Percentiles rank a stretch among this genome's conserved stretches.
Evolutionary conservation across 2,888 invertebrate species (phyloP).

Genomic region (Ichneumon xanthorius): DNA sequence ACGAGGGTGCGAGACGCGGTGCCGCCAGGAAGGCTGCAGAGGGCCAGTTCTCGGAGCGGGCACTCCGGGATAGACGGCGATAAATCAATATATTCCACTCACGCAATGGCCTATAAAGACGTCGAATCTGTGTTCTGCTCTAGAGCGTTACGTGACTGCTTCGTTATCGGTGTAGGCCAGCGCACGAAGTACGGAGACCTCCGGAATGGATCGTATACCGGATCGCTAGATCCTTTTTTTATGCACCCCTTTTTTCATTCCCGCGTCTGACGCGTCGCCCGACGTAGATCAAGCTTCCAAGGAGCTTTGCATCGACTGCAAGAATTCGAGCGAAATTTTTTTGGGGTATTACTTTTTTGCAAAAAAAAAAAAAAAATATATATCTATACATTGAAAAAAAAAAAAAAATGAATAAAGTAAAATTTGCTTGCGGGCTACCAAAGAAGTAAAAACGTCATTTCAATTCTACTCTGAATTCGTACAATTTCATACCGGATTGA

Average conservation of each 20-base stretch:
- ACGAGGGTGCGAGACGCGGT: conserved; percentile 36
- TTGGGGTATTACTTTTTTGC: background rate
- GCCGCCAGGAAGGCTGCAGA: conserved; percentile 58
- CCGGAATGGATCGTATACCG: background rate
- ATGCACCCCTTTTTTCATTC: background rate
- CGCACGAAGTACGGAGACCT: background rate
- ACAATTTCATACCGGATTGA: too few relatives aligned
- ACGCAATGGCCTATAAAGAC: conserved; percentile 79
- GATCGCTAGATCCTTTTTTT: conserved; percentile 28
- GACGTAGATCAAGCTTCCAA: background rate
- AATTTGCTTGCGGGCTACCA: too few relatives aligned
- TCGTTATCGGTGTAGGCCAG: conserved; percentile 60
- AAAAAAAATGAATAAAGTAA: too few relatives aligned
- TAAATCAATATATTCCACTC: conserved; percentile 82
- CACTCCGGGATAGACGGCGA: conserved; percentile 69
- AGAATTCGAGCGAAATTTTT: background rate
- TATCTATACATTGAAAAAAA: too few relatives aligned
- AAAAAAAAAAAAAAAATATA: background rate
- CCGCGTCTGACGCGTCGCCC: conserved; percentile 1
- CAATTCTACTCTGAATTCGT: too few relatives aligned
- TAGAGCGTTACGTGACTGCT: conserved; percentile 68
- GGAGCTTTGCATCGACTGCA: background rate
- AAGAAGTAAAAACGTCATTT: too few relatives aligned
- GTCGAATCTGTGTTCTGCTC: conserved; percentile 72
- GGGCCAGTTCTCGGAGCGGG: conserved; percentile 59